Evolutionary conservation across 2,888 invertebrate genomes (phyloP), one percentile per base, ranked within the genome.

Genomic region (Stomorhina lunata): DNA sequence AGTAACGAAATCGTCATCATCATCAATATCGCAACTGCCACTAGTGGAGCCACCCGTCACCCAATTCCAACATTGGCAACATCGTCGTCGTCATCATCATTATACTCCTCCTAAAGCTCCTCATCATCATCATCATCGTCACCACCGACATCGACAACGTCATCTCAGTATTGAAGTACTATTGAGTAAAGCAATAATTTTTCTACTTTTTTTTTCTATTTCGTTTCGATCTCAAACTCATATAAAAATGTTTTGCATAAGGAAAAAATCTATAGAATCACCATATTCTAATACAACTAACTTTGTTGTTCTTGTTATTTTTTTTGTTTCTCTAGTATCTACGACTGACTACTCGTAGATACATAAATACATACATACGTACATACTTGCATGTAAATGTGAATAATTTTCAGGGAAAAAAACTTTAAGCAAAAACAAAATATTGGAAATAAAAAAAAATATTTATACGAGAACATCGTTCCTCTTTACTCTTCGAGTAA

Each of bases 181-280:
- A 79, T 82, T 76, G 79, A 82, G 79, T 66, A 79, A 79, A 82
- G 82, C 82, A 82, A 82, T 82, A 82, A 76, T 79, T 76, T 82
- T 82, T 40, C 22, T 61, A n/a, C 61, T 53, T 45, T 53, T 37
- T 25, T 53, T 32, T 53, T 45, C 48, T 34, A 32, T 61, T 55
- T 27, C 22, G 29, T 76, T 10, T 75, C n/a, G n/a, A n/a, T 69
- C 65, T 55, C 75, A 71, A 71, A 79, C 71, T 72, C 63, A 48
- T 72, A 59, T 48, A 48, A 59, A 78, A 73, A 68, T 75, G 69
- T 43, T 81, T 50, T 65, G 79, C 68, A 83, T 78, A 88, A 88
- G 88, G 86, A 88, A 88, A 88, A 88, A 88, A 88, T 88, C 88
- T 88, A 88, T 87, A 85, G 87, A 88, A 88, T 81, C 79, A 82